Percentiles rank a stretch among this genome's conserved stretches.
These are phyloP conservation scores for Sinocyclocheilus rhinocerous DNA, from an alignment of 2,113 vertebrate genomes.

Conservation along the genomic window DNA sequence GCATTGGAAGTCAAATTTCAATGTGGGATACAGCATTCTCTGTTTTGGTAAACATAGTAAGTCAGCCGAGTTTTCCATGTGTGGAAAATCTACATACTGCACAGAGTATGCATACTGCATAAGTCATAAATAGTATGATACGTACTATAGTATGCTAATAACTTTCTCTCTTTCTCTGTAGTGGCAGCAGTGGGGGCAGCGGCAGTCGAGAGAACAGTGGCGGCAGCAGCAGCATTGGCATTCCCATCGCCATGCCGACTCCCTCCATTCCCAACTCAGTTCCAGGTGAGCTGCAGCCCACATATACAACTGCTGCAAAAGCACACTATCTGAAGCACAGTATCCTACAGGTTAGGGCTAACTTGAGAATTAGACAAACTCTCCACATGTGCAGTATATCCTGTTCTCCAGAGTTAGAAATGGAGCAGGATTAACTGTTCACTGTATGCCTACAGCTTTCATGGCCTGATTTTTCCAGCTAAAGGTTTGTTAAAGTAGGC, in stretches of 20 bases:
- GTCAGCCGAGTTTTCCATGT: background rate
- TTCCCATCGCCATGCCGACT: constrained; percentile 97
- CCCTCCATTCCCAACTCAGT: constrained; percentile 92
- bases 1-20: background rate
- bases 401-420: constrained; percentile 2
- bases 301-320: background rate
- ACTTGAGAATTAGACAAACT: background rate
- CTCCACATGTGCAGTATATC: background rate
- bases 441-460: background rate
- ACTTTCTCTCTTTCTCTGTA: constrained; percentile 54
- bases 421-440: constrained; percentile 6
- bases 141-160: background rate
- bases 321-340: no score
- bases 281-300: constrained; percentile 77
- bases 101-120: background rate
- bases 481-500: constrained; percentile 17
- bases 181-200: constrained; percentile 95
- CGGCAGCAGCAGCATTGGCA: constrained; percentile 93
- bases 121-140: background rate
- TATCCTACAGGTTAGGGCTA: background rate
- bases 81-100: background rate
- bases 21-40: background rate
- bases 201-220: constrained; percentile 96
- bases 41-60: background rate
- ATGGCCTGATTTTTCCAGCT: constrained; percentile 21